These are phyloP conservation scores for Pterois miles DNA, from an alignment of 2,797 vertebrate genomes.

Conservation along the genomic window DNA sequence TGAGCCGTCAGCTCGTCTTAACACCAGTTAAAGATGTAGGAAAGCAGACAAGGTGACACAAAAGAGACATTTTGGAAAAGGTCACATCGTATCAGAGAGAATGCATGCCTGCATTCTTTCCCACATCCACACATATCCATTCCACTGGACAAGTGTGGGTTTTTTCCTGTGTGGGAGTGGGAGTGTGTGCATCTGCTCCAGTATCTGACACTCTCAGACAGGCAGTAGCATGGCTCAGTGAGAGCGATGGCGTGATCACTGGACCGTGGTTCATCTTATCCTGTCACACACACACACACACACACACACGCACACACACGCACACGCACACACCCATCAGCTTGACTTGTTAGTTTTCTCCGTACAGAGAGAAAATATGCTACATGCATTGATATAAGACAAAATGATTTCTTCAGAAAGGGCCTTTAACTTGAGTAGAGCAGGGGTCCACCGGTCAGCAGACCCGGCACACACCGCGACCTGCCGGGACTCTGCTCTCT, in stretches of 20 bases:
- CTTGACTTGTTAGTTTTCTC: constrained; percentile 11
- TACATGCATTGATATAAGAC: background rate
- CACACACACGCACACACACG: constrained; percentile 13
- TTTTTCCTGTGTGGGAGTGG: background rate
- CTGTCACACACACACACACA: constrained; percentile 47
- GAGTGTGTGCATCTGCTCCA: constrained; percentile 13
- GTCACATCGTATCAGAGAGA: constrained; percentile 39
- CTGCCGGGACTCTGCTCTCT: too few relatives aligned
- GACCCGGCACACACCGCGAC: too few relatives aligned
- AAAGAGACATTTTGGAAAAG: constrained; percentile 52
- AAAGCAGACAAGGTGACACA: constrained; percentile 48
- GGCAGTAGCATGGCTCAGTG: constrained; percentile 65
- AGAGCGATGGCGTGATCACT: constrained; percentile 65
- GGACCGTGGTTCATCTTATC: constrained; percentile 54
- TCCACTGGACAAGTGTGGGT: background rate
- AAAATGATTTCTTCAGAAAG: background rate
- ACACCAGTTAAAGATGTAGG: constrained; percentile 20
- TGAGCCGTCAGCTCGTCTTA: constrained; percentile 56
- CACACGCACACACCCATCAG: constrained; percentile 7
- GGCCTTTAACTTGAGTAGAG: background rate
- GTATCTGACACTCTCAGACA: constrained; percentile 70
- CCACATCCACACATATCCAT: constrained; percentile 26
- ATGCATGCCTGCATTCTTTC: constrained; percentile 5
- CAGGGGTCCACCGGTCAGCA: too few relatives aligned
- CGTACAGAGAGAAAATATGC: background rate